Conservation (phyloP, 2,797 vertebrate genomes). For the Acanthornis magna region DNA sequence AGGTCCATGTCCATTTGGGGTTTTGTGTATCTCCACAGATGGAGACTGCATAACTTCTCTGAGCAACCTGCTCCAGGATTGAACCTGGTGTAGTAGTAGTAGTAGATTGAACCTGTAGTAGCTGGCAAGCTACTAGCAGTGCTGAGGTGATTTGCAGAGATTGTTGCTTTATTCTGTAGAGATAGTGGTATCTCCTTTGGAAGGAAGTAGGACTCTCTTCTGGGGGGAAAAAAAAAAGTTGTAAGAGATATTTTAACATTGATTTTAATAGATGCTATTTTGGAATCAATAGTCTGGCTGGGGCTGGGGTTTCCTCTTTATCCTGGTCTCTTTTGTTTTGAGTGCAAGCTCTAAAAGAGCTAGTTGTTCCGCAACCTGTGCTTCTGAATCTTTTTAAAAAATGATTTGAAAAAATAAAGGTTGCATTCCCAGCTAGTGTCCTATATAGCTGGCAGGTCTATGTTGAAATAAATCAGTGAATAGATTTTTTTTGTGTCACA, state of each 20-base stretch:
- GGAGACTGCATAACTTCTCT: not conserved
- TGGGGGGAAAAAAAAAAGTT: not conserved
- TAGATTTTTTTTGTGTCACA: not conserved
- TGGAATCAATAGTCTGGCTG: not conserved
- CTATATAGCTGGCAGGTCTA: not conserved
- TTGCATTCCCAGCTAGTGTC: not conserved
- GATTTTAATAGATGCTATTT: constrained; percentile 11
- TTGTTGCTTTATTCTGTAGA: not conserved
- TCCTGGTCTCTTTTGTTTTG: constrained; percentile 19
- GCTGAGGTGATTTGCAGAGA: not conserved
- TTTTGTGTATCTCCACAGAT: not conserved
- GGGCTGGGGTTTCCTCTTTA: constrained; percentile 30
- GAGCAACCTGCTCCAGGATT: not conserved
- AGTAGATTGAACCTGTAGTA: too few species aligned
- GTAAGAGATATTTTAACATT: not conserved
- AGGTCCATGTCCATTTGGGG: not conserved
- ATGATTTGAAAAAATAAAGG: not conserved
- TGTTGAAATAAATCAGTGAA: not conserved
- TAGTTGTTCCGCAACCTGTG: not conserved
- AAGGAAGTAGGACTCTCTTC: not conserved
- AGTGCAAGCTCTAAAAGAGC: not conserved
- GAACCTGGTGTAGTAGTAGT: not conserved
- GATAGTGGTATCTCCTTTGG: not conserved
- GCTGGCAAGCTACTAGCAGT: not conserved
- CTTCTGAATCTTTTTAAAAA: not conserved